Base-by-base conservation (phyloP, 2,888 invertebrate genomes). In the Entomobrya multifasciata region DNA sequence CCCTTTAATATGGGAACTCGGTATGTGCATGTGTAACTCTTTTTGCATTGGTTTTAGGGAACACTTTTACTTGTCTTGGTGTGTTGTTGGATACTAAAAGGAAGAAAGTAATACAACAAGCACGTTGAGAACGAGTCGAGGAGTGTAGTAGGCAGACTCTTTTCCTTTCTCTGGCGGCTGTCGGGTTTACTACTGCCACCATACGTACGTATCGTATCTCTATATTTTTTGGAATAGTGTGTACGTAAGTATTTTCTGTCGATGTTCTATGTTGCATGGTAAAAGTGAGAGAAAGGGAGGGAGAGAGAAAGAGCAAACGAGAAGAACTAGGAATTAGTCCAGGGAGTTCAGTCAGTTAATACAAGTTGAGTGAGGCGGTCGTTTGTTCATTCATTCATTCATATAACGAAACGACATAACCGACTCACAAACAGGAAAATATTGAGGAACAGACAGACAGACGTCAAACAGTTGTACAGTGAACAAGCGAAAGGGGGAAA, bases 361-460 rank as follows among this genome's bases (percentile, higher is more conserved):
- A 62, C 70, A 72, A 86, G 85, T 86, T 70, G 85, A 22, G 47
- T 86, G 79, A 79, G 79, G 17, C 85, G 60, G 85, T 79, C 74
- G 55, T 13, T 49, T 65, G 25, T 52, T 52, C 41, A 55, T 36
- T 11, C 67, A 52, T 49, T 49, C 80, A 47, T 20, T 11, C 30
- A 25, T 22, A 65, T 60, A 41, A 36, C 36, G 36, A 36, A 4
- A 36, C 5, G 36, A 36, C 4, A 36, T 36, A 36, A n/a, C n/a
- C n/a, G n/a, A n/a, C n/a, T 36, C 4, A 36, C 36, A 36, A 36
- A 36, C 4, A 36, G 20, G 17, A 78, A 27, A 81, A 27, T 70
- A 60, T 72, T 57, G 41, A 60, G 44, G 44, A 60, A 76, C 57
- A 72, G 65, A 79, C 72, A 49, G 72, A 44, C 36, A 77, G 83